These are phyloP conservation scores for Montipora cactus DNA, from an alignment of 64 coral and sea anemone species.

Conservation along the genomic window DNA sequence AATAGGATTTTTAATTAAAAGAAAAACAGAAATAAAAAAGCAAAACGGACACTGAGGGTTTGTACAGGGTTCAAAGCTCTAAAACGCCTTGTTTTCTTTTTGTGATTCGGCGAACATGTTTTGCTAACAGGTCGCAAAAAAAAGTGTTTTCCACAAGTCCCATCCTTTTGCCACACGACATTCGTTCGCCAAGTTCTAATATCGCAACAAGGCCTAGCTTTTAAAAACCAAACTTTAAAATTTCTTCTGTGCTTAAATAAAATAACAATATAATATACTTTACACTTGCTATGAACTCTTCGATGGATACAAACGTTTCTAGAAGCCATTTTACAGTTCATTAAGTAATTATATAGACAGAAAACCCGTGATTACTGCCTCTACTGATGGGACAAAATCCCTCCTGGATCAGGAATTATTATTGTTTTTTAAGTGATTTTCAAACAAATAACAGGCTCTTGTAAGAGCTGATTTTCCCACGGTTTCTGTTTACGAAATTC, in stretches of 20 bases:
- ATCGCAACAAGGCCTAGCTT: not conserved
- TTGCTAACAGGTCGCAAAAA: slow-evolving; percentile 1
- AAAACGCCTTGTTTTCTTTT: not conserved
- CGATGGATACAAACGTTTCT: not conserved
- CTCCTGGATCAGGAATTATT: slow-evolving; percentile 21
- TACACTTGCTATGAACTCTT: not conserved
- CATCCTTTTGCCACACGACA: slow-evolving; percentile 31
- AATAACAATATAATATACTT: not conserved
- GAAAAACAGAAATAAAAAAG: too few relatives aligned
- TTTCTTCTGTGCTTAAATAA: too few relatives aligned
- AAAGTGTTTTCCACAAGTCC: not conserved
- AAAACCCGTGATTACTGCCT: not conserved
- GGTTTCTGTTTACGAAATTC: slow-evolving; percentile 21
- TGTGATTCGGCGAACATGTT: not conserved
- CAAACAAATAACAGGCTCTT: slow-evolving; percentile 8
- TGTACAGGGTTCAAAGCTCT: not conserved
- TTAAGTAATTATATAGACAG: slow-evolving; percentile 15
- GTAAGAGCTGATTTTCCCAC: slow-evolving; percentile 28
- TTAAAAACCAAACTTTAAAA: not conserved
- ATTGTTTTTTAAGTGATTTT: slow-evolving; percentile 12
- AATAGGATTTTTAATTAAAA: not conserved
- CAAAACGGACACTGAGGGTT: not conserved
- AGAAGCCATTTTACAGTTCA: slow-evolving; percentile 12
- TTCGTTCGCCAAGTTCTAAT: not conserved
- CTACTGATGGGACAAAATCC: not conserved